phyloP scores from a whole-genome alignment of 30 jellyfish, hydroid and myxozoan genomes.

The Cassiopea andromeda region DNA sequence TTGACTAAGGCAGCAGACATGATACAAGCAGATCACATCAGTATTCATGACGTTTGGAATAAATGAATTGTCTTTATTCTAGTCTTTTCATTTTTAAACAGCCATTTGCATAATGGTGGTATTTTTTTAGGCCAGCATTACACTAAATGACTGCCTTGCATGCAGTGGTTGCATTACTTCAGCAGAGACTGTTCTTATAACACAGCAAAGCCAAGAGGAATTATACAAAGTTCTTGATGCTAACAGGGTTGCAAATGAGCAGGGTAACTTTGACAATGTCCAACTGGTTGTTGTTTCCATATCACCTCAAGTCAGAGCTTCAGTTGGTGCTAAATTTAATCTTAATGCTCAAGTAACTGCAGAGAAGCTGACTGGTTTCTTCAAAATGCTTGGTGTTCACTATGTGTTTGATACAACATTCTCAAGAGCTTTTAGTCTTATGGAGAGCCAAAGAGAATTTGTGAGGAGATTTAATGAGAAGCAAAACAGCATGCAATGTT shows the following conservation, averaged over 20 bases:
- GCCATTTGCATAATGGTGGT: not conserved
- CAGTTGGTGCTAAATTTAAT: constrained; percentile 84
- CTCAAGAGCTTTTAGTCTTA: constrained; percentile 78
- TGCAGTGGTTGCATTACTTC: constrained; percentile 99
- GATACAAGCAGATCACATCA: too few species aligned
- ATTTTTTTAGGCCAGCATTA: constrained; percentile 56
- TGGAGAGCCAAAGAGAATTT: constrained; percentile 91
- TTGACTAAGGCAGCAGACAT: too few species aligned
- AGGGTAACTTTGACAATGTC: constrained; percentile 32
- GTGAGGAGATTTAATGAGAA: constrained; percentile 75
- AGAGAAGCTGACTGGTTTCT: constrained; percentile 76
- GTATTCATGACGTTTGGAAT: too few species aligned
- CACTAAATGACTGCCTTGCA: constrained; percentile 99
- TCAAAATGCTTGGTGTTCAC: constrained; percentile 88
- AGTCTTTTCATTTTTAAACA: not conserved
- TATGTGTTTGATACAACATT: constrained; percentile 89
- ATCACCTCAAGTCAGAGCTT: constrained; percentile 95
- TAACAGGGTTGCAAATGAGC: constrained; percentile 33
- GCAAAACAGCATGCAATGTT: constrained; percentile 31
- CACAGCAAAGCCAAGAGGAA: constrained; percentile 96
- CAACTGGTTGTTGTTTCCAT: constrained; percentile 79
- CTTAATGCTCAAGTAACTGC: constrained; percentile 48
- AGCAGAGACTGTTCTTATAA: constrained; percentile 96
- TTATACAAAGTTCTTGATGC: constrained; percentile 58
- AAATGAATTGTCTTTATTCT: too few species aligned